A percentile compares a stretch with the other conserved stretches of the same genome.
These are phyloP conservation scores for Oplegnathus fasciatus DNA, from an alignment of 2,113 vertebrate genomes.

Conservation along the genomic window DNA sequence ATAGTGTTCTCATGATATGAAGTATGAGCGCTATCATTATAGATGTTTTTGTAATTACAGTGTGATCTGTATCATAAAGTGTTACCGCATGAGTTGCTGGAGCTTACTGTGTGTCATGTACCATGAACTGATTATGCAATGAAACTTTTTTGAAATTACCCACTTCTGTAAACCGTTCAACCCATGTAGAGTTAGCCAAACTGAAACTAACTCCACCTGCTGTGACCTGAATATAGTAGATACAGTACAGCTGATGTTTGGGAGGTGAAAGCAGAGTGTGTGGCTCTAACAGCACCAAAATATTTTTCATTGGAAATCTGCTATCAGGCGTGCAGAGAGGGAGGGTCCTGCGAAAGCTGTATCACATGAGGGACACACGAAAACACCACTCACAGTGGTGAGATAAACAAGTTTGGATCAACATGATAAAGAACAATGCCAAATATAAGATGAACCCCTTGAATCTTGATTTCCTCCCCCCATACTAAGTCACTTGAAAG, in stretches of 20 bases:
- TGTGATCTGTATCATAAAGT: slow-evolving; percentile 1
- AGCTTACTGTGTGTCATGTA: background rate
- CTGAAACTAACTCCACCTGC: background rate
- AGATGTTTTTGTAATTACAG: slow-evolving; percentile 15
- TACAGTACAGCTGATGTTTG: background rate
- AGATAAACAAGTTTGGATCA: background rate
- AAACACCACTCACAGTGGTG: background rate
- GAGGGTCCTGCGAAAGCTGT: too few relatives aligned
- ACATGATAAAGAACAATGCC: background rate
- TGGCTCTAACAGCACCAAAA: background rate
- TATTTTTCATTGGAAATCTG: background rate
- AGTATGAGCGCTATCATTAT: background rate
- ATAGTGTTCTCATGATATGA: background rate
- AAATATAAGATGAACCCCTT: background rate
- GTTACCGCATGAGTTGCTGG: background rate
- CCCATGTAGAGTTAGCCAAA: background rate
- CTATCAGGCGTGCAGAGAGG: background rate
- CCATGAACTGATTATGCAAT: background rate
- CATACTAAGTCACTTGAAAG: background rate
- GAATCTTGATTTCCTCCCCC: background rate
- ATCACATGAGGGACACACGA: too few relatives aligned
- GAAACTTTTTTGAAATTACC: too few relatives aligned
- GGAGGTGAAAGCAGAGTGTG: slow-evolving; percentile 1
- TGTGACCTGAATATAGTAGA: background rate
- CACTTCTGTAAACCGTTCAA: too few relatives aligned